Evolutionary conservation across 2,113 vertebrate genomes (phyloP).

Genomic region (Coptodon bakossiorum): DNA sequence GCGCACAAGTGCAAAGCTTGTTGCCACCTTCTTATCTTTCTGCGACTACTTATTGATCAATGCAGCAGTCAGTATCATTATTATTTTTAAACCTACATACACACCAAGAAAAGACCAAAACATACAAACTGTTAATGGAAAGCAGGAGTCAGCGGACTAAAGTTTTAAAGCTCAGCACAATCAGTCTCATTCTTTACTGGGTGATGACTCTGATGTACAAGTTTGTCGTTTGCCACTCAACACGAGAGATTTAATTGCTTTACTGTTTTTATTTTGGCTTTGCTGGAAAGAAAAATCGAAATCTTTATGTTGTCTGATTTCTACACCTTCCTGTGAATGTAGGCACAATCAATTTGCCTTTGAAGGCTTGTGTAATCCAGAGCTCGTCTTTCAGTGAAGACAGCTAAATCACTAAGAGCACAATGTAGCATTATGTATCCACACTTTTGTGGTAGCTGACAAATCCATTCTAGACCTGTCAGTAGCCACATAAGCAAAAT

Average conservation of each 20-base stretch:
- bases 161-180: neutral
- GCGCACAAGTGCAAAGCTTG: neutral
- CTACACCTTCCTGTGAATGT: neutral
- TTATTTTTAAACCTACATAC: neutral
- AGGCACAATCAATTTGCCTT: neutral
- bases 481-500: slow-evolving; percentile 31
- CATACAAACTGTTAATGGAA: neutral
- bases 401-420: neutral
- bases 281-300: neutral
- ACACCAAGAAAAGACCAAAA: neutral
- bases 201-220: neutral
- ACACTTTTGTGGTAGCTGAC: neutral
- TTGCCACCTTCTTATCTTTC: neutral
- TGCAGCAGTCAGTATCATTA: neutral
- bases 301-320: neutral
- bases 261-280: neutral
- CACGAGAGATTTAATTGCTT: neutral
- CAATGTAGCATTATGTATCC: neutral
- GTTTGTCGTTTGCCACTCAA: neutral
- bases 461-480: slow-evolving; percentile 15
- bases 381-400: neutral
- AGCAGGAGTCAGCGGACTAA: neutral
- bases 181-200: neutral
- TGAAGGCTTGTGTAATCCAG: neutral
- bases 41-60: neutral